These are phyloP conservation scores for Saccostrea cuccullata DNA, from an alignment of 1,140 invertebrate genomes.

Conservation along the genomic window DNA sequence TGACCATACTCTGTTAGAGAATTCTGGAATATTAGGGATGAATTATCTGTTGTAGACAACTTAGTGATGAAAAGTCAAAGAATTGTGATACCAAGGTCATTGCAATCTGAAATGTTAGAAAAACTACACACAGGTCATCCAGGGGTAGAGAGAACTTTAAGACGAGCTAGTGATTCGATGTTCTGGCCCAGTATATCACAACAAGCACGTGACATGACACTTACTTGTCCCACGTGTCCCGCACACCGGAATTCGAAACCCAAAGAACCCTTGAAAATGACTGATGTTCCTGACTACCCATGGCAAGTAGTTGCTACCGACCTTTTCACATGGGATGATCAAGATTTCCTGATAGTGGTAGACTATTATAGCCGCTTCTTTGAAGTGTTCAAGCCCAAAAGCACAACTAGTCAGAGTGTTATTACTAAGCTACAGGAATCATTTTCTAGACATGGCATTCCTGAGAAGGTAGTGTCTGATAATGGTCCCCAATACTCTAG, in stretches of 20 bases:
- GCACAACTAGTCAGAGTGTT: conserved; percentile 41
- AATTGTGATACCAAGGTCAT: too few species aligned
- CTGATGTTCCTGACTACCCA: conserved; percentile 52
- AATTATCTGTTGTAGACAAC: too few species aligned
- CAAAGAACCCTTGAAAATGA: conserved; percentile 53
- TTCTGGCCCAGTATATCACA: conserved; percentile 55
- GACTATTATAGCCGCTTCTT: conserved; percentile 60
- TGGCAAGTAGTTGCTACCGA: conserved; percentile 43
- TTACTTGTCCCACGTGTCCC: conserved; percentile 45
- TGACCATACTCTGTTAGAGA: too few species aligned
- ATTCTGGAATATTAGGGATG: too few species aligned
- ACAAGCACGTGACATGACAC: conserved; percentile 50
- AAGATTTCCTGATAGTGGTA: conserved; percentile 55
- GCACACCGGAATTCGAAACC: conserved; percentile 28
- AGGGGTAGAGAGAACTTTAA: conserved; percentile 44
- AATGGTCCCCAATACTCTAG: conserved; percentile 56
- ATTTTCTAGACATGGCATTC: conserved; percentile 59
- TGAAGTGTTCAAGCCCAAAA: conserved; percentile 48
- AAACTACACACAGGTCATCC: too few species aligned
- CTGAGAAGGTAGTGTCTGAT: conserved; percentile 55
- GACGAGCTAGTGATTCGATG: conserved; percentile 51
- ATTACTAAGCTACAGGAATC: conserved; percentile 48
- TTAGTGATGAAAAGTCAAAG: too few species aligned
- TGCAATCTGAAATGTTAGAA: too few species aligned
- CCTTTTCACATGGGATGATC: not conserved